These are phyloP conservation scores for Tribolium freemani DNA, from an alignment of 2,888 invertebrate species.

Conservation along the genomic window DNA sequence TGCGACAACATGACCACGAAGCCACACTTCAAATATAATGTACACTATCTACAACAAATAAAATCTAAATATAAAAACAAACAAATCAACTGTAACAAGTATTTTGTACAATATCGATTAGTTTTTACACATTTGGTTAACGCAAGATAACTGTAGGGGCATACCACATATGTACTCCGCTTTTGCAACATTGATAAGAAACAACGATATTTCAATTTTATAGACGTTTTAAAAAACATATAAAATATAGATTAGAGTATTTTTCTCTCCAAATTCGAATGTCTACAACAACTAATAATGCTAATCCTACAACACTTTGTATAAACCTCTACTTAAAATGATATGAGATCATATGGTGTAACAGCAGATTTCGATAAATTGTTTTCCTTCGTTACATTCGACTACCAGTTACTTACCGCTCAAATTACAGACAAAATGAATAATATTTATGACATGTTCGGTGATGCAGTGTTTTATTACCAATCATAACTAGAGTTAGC, in stretches of 20 bases:
- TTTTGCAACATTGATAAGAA: conserved; percentile 31
- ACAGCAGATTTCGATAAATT: conserved; percentile 20
- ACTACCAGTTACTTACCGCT: not conserved
- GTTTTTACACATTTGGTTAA: conserved; percentile 18
- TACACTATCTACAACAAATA: conserved; percentile 30
- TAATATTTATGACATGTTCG: not conserved
- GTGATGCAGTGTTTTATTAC: conserved; percentile 52
- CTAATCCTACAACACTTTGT: conserved; percentile 4
- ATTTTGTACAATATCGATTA: conserved; percentile 28
- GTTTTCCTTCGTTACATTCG: not conserved
- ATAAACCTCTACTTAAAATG: conserved; percentile 45
- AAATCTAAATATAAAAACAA: conserved; percentile 8
- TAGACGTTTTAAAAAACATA: conserved; percentile 16
- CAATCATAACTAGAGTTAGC: conserved; percentile 61
- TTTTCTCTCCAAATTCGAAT: conserved; percentile 6
- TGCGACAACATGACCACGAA: not conserved
- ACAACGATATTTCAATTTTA: conserved; percentile 11
- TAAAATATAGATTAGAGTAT: conserved; percentile 13
- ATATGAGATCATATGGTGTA: conserved; percentile 46
- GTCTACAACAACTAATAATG: too few species aligned
- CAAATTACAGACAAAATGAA: not conserved
- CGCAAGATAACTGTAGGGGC: not conserved
- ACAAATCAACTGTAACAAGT: conserved; percentile 3
- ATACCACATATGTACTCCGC: conserved; percentile 12
- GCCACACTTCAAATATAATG: not conserved